phyloP scores from a whole-genome alignment of 2,797 vertebrate genomes.

The Urophycis tenuis region DNA sequence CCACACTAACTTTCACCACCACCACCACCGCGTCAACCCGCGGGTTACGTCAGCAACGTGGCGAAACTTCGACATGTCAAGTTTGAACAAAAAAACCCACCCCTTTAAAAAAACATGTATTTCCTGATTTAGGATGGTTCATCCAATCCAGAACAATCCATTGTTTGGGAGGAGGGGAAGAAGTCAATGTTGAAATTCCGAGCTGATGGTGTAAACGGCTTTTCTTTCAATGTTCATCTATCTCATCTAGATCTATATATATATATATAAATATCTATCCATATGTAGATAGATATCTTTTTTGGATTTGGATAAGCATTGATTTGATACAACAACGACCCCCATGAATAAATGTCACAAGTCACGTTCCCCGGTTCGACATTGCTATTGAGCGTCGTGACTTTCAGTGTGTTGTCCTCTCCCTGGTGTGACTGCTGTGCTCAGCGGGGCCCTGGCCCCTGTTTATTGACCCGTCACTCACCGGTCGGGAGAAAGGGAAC shows the following conservation, averaged over 20 bases:
- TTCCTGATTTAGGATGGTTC: neutral
- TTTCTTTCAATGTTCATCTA: neutral
- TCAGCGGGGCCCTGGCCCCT: neutral
- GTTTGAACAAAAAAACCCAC: neutral
- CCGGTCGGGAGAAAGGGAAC: neutral
- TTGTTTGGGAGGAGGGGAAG: neutral
- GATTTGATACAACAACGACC: too few species aligned
- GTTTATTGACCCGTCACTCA: neutral
- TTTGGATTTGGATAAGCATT: too few species aligned
- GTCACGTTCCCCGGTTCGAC: conserved; percentile 9
- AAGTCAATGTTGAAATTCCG: neutral
- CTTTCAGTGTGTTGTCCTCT: neutral
- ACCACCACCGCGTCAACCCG: too few species aligned
- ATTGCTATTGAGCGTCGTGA: conserved; percentile 33
- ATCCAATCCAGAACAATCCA: neutral
- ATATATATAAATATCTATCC: too few species aligned
- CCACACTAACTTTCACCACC: too few species aligned
- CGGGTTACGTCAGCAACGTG: neutral
- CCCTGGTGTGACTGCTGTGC: neutral
- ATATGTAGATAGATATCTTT: too few species aligned
- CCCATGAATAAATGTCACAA: too few species aligned
- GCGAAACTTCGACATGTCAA: neutral
- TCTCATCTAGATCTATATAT: too few species aligned
- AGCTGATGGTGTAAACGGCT: neutral
- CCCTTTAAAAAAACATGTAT: neutral